A percentile compares a stretch with the other conserved stretches of the same genome.
These are phyloP conservation scores for Siniperca knerii DNA, from an alignment of 2,113 vertebrate species.

Conservation along the genomic window DNA sequence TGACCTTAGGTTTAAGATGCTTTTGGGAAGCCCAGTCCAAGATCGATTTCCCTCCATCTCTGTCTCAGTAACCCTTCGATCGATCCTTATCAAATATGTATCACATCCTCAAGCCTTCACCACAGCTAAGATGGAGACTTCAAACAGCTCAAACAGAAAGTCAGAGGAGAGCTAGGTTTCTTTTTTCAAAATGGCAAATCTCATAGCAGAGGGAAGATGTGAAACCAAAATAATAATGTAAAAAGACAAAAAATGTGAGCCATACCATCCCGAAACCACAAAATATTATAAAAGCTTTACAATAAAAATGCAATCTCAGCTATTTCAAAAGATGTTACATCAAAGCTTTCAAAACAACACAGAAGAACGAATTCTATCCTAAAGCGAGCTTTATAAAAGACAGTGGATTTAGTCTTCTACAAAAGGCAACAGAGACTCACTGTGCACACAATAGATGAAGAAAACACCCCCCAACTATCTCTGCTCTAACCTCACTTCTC, in stretches of 20 bases:
- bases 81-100: constrained; percentile 85
- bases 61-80: constrained; percentile 77
- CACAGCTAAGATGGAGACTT: constrained; percentile 74
- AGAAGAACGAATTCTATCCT: background rate
- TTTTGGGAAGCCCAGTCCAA: constrained; percentile 71
- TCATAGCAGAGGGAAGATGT: constrained; percentile 39
- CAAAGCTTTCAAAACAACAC: constrained; percentile 50
- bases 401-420: constrained; percentile 5
- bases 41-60: constrained; percentile 80
- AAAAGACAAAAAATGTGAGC: constrained; percentile 18
- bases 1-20: constrained; percentile 76
- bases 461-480: constrained; percentile 42
- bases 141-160: constrained; percentile 77
- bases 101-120: constrained; percentile 78
- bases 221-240: constrained; percentile 28
- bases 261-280: background rate
- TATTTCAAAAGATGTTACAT: constrained; percentile 45
- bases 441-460: constrained; percentile 40
- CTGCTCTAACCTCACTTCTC: constrained; percentile 49
- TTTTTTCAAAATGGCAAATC: constrained; percentile 56
- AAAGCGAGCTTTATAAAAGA: constrained; percentile 28
- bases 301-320: constrained; percentile 37
- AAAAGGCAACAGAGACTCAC: constrained; percentile 7
- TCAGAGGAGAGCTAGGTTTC: constrained; percentile 51
- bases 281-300: constrained; percentile 8